These are phyloP conservation scores for Plectropomus leopardus DNA, from an alignment of 2,113 vertebrate genomes.

Conservation along the genomic window DNA sequence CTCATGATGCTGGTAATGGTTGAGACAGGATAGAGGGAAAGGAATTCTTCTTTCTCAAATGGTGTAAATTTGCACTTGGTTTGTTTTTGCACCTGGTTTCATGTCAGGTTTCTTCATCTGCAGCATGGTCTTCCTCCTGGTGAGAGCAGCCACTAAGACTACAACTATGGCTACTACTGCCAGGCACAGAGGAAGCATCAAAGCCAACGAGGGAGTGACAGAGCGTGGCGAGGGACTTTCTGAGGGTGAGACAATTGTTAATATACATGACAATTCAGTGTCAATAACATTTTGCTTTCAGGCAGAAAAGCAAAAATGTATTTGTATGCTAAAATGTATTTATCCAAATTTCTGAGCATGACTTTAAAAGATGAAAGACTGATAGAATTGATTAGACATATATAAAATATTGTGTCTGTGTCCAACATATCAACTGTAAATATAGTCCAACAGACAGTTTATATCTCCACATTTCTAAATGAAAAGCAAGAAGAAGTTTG, in stretches of 20 bases:
- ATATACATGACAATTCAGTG: not conserved
- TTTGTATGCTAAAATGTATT: too few species aligned
- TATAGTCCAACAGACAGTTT: too few species aligned
- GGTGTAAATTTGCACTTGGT: slow-evolving; percentile 1
- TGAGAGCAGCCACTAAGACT: slow-evolving; percentile 53
- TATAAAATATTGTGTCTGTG: not conserved
- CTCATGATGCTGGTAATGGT: not conserved
- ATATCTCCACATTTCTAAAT: not conserved
- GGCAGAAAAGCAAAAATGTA: not conserved
- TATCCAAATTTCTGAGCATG: not conserved
- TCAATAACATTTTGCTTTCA: not conserved
- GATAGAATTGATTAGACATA: not conserved
- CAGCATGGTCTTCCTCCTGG: slow-evolving; percentile 41
- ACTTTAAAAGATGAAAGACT: not conserved
- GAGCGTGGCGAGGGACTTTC: not conserved
- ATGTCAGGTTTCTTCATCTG: slow-evolving; percentile 35
- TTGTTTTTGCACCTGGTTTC: slow-evolving; percentile 68
- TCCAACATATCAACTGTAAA: too few species aligned
- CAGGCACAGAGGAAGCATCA: slow-evolving; percentile 68
- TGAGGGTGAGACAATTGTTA: not conserved
- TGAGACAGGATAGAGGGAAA: not conserved
- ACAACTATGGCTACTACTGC: slow-evolving; percentile 25
- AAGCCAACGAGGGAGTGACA: slow-evolving; percentile 23
- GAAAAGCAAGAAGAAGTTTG: not conserved
- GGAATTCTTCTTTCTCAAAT: not conserved